These are phyloP conservation scores for Anoplolepis gracilipes DNA, from an alignment of 1,140 invertebrate species.

Conservation along the genomic window DNA sequence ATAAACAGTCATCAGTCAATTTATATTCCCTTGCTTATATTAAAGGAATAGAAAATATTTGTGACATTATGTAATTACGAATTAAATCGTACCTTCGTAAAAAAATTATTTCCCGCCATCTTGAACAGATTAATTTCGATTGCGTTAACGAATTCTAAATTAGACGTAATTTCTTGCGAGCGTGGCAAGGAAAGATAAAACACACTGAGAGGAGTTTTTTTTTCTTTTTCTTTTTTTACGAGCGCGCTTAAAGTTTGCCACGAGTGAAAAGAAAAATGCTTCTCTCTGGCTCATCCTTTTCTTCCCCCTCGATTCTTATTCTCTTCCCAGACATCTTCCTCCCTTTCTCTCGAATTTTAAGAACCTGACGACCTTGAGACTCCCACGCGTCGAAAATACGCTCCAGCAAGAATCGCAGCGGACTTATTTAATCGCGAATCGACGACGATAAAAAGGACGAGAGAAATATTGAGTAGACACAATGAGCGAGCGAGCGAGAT, in stretches of 20 bases:
- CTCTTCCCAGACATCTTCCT: not conserved
- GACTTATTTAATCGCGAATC: constrained; percentile 6
- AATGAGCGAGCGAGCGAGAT: not conserved
- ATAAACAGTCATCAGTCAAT: too few relatives aligned
- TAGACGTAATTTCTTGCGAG: not conserved
- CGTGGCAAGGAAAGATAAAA: not conserved
- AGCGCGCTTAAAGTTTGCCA: not conserved
- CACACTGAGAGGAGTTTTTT: not conserved
- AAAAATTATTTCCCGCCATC: not conserved
- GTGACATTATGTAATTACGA: too few relatives aligned
- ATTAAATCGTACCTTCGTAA: too few relatives aligned
- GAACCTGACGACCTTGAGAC: constrained; percentile 34
- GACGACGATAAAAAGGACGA: not conserved
- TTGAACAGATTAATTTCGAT: not conserved
- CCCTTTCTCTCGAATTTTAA: not conserved
- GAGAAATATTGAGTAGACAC: not conserved
- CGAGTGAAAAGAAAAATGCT: not conserved
- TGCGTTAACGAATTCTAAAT: not conserved
- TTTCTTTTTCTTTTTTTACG: too few relatives aligned
- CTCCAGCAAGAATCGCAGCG: constrained; percentile 14
- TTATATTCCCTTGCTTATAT: too few relatives aligned
- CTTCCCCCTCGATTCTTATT: not conserved
- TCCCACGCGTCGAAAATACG: constrained; percentile 20
- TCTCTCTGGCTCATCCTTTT: not conserved
- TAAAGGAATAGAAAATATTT: too few relatives aligned